Percentiles rank a stretch among this genome's conserved stretches.
phyloP scores from a whole-genome alignment of 2,888 invertebrate species.

The Ariolimax columbianus region DNA sequence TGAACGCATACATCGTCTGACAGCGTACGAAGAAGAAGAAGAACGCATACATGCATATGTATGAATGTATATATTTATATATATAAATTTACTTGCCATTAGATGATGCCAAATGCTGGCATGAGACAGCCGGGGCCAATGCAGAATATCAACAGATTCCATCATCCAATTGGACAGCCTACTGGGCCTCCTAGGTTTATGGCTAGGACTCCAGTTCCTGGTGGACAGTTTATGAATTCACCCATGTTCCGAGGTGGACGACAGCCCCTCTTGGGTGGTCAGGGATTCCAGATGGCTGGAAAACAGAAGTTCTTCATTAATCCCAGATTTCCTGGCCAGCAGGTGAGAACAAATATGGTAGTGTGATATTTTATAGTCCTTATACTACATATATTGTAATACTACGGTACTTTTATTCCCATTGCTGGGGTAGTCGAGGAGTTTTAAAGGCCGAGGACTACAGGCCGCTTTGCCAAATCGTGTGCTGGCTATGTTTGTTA shows the following conservation, averaged over 20 bases:
- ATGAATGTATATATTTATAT: too few relatives aligned
- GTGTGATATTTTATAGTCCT: too few relatives aligned
- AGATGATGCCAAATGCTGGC: slow-evolving; percentile 4
- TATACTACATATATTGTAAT: too few relatives aligned
- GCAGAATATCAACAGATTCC: background rate
- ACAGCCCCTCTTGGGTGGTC: slow-evolving; percentile 12
- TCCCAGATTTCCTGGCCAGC: slow-evolving; percentile 38
- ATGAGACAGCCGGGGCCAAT: slow-evolving; percentile 12
- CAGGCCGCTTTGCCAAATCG: too few relatives aligned
- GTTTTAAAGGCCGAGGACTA: too few relatives aligned
- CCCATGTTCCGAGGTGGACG: background rate
- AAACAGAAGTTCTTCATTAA: slow-evolving; percentile 42
- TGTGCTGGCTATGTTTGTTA: too few relatives aligned
- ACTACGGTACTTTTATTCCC: too few relatives aligned
- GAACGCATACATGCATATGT: too few relatives aligned
- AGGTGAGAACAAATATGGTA: too few relatives aligned
- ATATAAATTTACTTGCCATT: background rate
- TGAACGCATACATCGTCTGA: too few relatives aligned
- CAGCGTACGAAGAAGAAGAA: too few relatives aligned
- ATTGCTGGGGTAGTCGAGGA: too few relatives aligned
- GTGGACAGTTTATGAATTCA: background rate
- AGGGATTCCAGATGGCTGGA: background rate
- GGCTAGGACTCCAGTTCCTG: slow-evolving; percentile 10
- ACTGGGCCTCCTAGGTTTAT: slow-evolving; percentile 18
- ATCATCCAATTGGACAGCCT: slow-evolving; percentile 10